Evolutionary conservation across 2,113 vertebrate species (phyloP).

Genomic region (Reinhardtius hippoglossoides): DNA sequence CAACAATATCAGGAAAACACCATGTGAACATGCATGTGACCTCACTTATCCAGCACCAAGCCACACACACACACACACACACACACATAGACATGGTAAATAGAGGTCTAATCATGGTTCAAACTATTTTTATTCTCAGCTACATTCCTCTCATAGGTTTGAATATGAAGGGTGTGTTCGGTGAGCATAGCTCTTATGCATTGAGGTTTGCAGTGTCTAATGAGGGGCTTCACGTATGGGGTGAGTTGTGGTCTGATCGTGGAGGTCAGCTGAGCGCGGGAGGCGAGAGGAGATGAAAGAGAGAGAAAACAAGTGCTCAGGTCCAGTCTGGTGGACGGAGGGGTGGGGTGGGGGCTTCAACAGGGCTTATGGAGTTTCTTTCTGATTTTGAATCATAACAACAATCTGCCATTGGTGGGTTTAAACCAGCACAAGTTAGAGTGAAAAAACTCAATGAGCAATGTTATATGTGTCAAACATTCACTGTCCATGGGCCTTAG

Average conservation of each 20-base stretch:
- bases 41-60: conserved; percentile 27
- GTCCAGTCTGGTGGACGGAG: conserved; percentile 13
- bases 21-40: conserved; percentile 62
- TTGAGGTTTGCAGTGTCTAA: conserved; percentile 37
- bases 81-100: background rate
- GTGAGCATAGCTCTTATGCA: conserved; percentile 28
- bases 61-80: background rate
- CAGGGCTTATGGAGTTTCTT: background rate
- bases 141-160: background rate
- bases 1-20: conserved; percentile 17
- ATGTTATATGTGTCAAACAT: no score
- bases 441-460: no score
- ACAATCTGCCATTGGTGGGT: conserved; percentile 1
- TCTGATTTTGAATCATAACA: conserved; percentile 50
- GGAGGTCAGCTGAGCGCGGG: conserved; percentile 47
- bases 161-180: background rate
- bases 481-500: background rate
- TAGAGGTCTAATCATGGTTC: background rate
- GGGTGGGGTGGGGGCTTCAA: background rate
- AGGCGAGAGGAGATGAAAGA: conserved; percentile 57
- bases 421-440: background rate
- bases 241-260: conserved; percentile 23
- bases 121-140: background rate
- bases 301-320: conserved; percentile 48
- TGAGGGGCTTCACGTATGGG: conserved; percentile 55